Percentiles rank a stretch among this genome's conserved stretches.
Conservation (phyloP, 2,113 vertebrate species). For the Caracal caracal region DNA sequence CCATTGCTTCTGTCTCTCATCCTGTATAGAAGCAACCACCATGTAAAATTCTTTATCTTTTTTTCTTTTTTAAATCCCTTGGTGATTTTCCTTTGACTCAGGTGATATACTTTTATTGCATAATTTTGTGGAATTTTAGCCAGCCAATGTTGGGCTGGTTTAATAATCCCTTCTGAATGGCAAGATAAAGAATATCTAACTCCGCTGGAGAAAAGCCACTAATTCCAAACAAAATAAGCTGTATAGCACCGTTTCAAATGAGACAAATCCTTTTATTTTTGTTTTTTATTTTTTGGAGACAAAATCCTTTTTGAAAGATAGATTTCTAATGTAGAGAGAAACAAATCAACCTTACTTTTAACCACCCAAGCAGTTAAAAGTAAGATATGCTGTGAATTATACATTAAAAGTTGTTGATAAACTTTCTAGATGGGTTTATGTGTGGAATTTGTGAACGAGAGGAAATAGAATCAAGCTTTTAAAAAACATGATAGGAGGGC, state of each 20-base stretch:
- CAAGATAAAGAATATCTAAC: not conserved
- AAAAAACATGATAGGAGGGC: not conserved
- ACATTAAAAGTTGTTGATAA: constrained; percentile 74
- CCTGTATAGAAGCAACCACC: not conserved
- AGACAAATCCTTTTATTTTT: not conserved
- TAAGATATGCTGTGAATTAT: constrained; percentile 66
- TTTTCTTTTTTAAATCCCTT: not conserved
- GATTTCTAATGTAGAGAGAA: constrained; percentile 64
- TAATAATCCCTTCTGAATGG: not conserved
- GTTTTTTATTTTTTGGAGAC: not conserved
- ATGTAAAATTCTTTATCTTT: not conserved
- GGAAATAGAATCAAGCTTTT: constrained; percentile 26
- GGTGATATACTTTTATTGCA: not conserved
- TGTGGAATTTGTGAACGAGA: constrained; percentile 67
- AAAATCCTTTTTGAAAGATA: constrained; percentile 67
- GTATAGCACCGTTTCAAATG: not conserved
- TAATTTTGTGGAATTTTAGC: not conserved
- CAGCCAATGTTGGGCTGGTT: not conserved
- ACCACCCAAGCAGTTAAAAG: constrained; percentile 81
- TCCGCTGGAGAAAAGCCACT: not conserved
- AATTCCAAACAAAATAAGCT: not conserved
- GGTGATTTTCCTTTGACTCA: not conserved
- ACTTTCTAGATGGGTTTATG: constrained; percentile 66
- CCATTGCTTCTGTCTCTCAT: not conserved
- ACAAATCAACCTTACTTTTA: constrained; percentile 41